Evolutionary conservation across 2,888 invertebrate species (phyloP), one percentile per base, ranked within the genome.

Genomic region (Andrena camellia): DNA sequence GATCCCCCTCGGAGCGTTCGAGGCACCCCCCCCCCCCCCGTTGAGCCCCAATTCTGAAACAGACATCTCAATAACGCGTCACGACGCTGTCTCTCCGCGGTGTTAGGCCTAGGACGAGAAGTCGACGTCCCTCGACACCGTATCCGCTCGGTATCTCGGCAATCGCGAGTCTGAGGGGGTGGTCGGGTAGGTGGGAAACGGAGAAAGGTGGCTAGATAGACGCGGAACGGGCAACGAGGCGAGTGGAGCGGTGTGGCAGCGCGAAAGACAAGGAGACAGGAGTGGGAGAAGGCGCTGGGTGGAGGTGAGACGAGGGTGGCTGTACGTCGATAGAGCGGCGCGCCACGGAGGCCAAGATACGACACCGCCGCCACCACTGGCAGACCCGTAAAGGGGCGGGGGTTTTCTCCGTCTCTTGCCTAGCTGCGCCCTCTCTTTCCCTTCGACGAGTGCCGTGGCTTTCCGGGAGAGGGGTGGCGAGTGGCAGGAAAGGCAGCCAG

Each of bases 251-350:
- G 82, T 50, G 81, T n/a, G 69, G 67, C 69, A 68, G 66, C 48
- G 35, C 59, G 76, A 78, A 68, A 75, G 86, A 74, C 64, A 54
- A 69, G 68, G 72, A 66, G 54, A 54, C 62, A 23, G 42, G 54
- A 70, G 70, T 48, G 67, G 69, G 82, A 54, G 64, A 83, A 85
- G 81, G 86, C 75, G 82, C 73, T 75, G 73, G 63, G 71, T 78
- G 84, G 77, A 78, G 67, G 86, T 68, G 81, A 83, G 83, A 70
- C 78, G 83, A 89, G 90, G 92, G 89, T 91, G 91, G 90, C 88
- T 92, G 92, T 93, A 94, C 94, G 94, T 94, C 94, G 94, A 94
- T 94, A 94, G 94, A 94, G 94, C 94, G 94, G 94, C 93, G 94
- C 93, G 93, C 94, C 94, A 90, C 94, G 92, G 94, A 93, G 94